phyloP scores from a whole-genome alignment of 1,140 invertebrate genomes.

The Lasioglossum albipes region DNA sequence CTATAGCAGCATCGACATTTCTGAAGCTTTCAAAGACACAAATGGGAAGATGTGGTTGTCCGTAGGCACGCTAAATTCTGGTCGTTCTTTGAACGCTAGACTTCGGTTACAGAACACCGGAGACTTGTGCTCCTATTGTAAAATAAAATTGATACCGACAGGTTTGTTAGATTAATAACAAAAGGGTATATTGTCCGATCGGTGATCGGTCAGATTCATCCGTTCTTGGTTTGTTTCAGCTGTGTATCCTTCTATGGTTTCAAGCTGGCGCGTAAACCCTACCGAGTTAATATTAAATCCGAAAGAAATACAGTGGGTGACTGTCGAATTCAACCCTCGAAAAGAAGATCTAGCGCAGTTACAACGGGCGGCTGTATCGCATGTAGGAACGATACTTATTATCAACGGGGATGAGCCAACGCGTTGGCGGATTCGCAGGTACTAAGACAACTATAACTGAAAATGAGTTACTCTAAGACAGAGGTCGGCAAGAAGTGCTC shows the following conservation, averaged over 20 bases:
- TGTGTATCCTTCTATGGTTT: constrained; percentile 72
- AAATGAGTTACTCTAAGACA: no score
- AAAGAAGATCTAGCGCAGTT: constrained; percentile 72
- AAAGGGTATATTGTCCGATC: not conserved
- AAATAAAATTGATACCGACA: constrained; percentile 77
- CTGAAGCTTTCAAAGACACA: constrained; percentile 78
- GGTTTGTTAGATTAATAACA: constrained; percentile 57
- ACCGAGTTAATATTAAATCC: constrained; percentile 73
- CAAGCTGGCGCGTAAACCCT: constrained; percentile 74
- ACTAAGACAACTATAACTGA: not conserved
- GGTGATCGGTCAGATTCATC: constrained; percentile 7
- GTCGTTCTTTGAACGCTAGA: constrained; percentile 69
- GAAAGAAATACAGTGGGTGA: constrained; percentile 68
- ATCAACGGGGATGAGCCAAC: constrained; percentile 77
- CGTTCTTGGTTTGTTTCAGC: constrained; percentile 62
- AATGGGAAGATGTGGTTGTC: constrained; percentile 79
- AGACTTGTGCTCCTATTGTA: constrained; percentile 76
- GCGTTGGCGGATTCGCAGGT: constrained; percentile 76
- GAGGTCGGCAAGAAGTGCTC: no score
- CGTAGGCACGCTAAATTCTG: constrained; percentile 77
- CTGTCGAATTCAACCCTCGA: constrained; percentile 73
- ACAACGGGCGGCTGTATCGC: constrained; percentile 67
- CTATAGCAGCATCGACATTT: constrained; percentile 75
- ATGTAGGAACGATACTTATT: constrained; percentile 75
- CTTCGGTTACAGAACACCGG: constrained; percentile 79